Base-by-base conservation (phyloP, 37 sponge, comb jelly and placozoan genomes). In the Geodia barretti region DNA sequence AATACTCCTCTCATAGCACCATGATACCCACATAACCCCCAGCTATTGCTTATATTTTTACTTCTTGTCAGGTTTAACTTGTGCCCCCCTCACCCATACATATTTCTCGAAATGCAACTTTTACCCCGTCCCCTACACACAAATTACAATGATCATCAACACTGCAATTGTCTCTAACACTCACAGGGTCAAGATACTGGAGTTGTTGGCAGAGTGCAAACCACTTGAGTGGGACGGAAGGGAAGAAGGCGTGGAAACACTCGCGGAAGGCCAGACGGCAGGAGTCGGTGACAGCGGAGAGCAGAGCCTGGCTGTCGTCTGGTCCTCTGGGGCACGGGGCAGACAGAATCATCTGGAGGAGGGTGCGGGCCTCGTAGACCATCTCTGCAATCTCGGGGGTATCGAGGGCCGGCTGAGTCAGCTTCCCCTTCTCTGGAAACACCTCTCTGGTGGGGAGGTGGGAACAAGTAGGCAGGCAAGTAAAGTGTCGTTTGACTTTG, bases 181-280 rank as follows among this genome's bases (percentile, higher is more conserved):
- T 83, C 64, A 95, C 95, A n/a, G 89, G 92, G 41, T 91, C 89
- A 41, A 95, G 35, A 4, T 40, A 47, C 60, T 92, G 79, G 65
- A 95, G 74, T 14, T 93, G 81, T 60, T 72, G 77, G 54, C 91
- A 97, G 4, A 93, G 90, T 20, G 86, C 80, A 39, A 89, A 72
- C 92, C 95, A 97, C 79, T 91, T 93, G 73, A 97, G 92, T 0
- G 79, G 81, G 1, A 77, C 76, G 38, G 97, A 87, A 28, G 97
- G 97, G 61, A 94, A 97, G 85, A 97, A 97, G 54, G 92, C 92
- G 58, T 91, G 87, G 84, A 93, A 97, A 60, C 97, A 97, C 30
- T 72, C 62, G n/a, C 79, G 69, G 85, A 91, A 93, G 32, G 85
- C 76, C 14, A 68, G 68, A 17, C 84, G 41, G 35, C 90, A 94